Evolutionary conservation across 1,140 invertebrate genomes (phyloP).

Genomic region (Centruroides vittatus): DNA sequence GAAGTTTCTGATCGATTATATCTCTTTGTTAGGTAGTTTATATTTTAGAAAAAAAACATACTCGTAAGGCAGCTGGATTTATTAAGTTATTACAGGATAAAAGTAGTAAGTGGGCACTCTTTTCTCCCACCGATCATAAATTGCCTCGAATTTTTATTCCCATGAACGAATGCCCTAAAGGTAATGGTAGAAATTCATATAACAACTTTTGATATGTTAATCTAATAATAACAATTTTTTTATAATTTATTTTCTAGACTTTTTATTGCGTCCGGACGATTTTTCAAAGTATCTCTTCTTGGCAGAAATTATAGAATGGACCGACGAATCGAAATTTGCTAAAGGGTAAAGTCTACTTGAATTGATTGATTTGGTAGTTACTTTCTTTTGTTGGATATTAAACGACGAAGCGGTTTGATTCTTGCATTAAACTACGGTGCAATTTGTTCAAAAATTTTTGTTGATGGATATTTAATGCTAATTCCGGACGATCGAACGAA

Average conservation of each 20-base stretch:
- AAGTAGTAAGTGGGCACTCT: constrained; percentile 40
- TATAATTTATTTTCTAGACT: constrained; percentile 29
- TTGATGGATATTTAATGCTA: too few species aligned
- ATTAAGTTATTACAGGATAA: constrained; percentile 44
- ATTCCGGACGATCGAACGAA: too few species aligned
- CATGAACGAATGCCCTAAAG: constrained; percentile 39
- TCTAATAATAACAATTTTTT: background rate
- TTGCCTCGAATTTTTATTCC: constrained; percentile 54
- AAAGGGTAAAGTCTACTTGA: constrained; percentile 25
- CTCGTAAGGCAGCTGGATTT: constrained; percentile 46
- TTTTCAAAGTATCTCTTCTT: constrained; percentile 48
- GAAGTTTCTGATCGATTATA: background rate
- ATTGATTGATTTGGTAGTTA: constrained; percentile 3
- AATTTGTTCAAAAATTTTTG: too few species aligned
- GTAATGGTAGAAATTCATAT: constrained; percentile 11
- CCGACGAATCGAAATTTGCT: constrained; percentile 39
- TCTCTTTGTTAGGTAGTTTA: constrained; percentile 31
- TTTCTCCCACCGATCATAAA: constrained; percentile 54
- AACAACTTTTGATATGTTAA: constrained; percentile 1
- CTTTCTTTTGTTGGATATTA: too few species aligned
- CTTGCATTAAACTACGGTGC: too few species aligned
- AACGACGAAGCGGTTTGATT: too few species aligned
- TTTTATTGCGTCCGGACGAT: constrained; percentile 33
- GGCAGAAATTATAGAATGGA: constrained; percentile 52
- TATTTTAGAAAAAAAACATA: constrained; percentile 40